A percentile compares a stretch with the other conserved stretches of the same genome.
phyloP scores from a whole-genome alignment of 2,113 vertebrate genomes.

The Hydrochoerus hydrochaeris region DNA sequence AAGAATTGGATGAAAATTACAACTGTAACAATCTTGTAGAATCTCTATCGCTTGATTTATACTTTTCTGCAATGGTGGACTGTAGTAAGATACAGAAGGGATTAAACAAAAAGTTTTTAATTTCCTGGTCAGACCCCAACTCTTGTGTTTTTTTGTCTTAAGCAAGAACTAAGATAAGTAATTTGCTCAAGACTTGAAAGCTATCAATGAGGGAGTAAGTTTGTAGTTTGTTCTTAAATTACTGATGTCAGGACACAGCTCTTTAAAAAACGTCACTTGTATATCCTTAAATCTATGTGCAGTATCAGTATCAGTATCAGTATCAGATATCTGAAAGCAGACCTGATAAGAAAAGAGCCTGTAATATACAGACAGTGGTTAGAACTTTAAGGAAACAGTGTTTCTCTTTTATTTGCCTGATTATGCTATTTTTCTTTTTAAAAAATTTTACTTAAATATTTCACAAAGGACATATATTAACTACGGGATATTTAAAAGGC shows the following conservation, averaged over 20 bases:
- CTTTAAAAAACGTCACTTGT: not conserved
- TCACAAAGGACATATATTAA: not conserved
- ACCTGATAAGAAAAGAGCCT: not conserved
- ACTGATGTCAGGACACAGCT: constrained; percentile 31
- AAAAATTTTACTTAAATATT: not conserved
- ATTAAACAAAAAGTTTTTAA: constrained; percentile 18
- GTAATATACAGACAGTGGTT: not conserved
- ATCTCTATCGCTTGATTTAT: not conserved
- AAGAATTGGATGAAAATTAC: not conserved
- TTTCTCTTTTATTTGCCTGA: not conserved
- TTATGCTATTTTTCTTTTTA: constrained; percentile 7
- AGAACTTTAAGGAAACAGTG: not conserved
- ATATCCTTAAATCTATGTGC: not conserved
- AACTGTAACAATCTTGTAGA: constrained; percentile 1
- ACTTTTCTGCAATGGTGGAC: constrained; percentile 1
- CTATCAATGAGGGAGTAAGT: not conserved
- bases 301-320: not conserved
- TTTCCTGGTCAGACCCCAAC: constrained; percentile 1
- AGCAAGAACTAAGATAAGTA: constrained; percentile 13
- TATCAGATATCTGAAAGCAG: not conserved
- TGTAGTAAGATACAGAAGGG: not conserved
- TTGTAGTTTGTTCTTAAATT: not conserved
- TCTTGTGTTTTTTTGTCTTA: constrained; percentile 15
- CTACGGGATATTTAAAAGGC: not conserved
- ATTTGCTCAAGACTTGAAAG: constrained; percentile 12